Conservation (phyloP, 2,113 vertebrate genomes). For the Pipra filicauda region DNA sequence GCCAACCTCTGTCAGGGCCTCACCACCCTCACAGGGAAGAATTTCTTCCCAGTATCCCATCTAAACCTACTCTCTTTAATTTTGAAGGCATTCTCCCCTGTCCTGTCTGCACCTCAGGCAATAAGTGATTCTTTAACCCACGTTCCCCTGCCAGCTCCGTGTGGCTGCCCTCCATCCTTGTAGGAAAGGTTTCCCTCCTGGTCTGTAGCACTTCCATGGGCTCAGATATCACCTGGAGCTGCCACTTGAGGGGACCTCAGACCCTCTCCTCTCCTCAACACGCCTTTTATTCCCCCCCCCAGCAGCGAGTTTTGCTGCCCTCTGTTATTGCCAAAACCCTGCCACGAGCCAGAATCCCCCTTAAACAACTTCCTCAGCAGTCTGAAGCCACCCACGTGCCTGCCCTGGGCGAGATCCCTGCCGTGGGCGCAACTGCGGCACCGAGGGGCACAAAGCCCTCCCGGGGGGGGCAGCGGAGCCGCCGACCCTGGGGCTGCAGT, state of each 20-base stretch:
- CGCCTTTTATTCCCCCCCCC: fast-evolving
- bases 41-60: background rate
- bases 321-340: fast-evolving
- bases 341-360: background rate
- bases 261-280: background rate
- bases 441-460: fast-evolving
- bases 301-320: fast-evolving
- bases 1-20: background rate
- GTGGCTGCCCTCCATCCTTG: background rate
- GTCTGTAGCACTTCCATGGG: no score
- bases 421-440: fast-evolving
- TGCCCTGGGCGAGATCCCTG: no score
- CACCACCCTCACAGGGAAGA: background rate
- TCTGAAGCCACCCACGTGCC: background rate
- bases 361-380: no score
- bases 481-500: fast-evolving
- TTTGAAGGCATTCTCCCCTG: background rate
- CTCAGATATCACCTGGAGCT: background rate
- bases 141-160: background rate
- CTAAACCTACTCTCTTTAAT: no score
- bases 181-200: background rate
- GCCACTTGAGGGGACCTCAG: no score
- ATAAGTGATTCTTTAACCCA: fast-evolving
- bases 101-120: background rate
- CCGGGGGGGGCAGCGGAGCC: fast-evolving